Base-by-base conservation (phyloP, 2,797 vertebrate species). In the Lagorchestes hirsutus region DNA sequence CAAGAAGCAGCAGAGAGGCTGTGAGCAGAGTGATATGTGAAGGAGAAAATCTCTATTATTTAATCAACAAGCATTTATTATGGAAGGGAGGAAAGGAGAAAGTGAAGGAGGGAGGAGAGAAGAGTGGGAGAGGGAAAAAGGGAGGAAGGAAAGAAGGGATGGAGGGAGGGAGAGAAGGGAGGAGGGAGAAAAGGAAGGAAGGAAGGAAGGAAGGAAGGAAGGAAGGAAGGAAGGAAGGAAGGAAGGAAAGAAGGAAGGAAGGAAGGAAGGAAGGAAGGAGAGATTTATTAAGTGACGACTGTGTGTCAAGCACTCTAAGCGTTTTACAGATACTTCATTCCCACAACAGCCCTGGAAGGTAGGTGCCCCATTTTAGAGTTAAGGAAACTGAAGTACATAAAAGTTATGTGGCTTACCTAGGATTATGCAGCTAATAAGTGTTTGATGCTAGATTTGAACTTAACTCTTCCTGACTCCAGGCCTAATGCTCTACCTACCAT, bases 71-170 rank as follows among this genome's bases (percentile, higher is more conserved):
- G 9, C 74, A 27, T 87, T 46, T 27, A 87, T 46, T 46, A 27
- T 46, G 74, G n/a, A 46, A 82, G 67, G 74, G 22, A 46, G 9
- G 18, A 87, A 46, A 27, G 9, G 40, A 50, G 74, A 46, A 52
- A 52, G 4, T 52, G 52, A 8, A 0, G 5, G n/a, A n/a, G n/a
- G n/a, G n/a, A n/a, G n/a, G n/a, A n/a, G n/a, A n/a, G n/a, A n/a
- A n/a, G n/a, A n/a, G n/a, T n/a, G n/a, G n/a, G n/a, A n/a, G n/a
- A 2, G 14, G 14, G 22, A 22, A 0, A 4, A 40, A 10, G 5
- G 2, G n/a, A 16, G 31, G 14, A 34, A 14, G 31, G 4, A 62
- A 14, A 0, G 13, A 34, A 13, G n/a, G n/a, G n/a, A n/a, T n/a
- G 12, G 4, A 18, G 8, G 6, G 5, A 2, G 18, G 13, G 1